Evolutionary conservation across 2,888 invertebrate species (phyloP), one percentile per base, ranked within the genome.

Genomic region (Thumatha senex): DNA sequence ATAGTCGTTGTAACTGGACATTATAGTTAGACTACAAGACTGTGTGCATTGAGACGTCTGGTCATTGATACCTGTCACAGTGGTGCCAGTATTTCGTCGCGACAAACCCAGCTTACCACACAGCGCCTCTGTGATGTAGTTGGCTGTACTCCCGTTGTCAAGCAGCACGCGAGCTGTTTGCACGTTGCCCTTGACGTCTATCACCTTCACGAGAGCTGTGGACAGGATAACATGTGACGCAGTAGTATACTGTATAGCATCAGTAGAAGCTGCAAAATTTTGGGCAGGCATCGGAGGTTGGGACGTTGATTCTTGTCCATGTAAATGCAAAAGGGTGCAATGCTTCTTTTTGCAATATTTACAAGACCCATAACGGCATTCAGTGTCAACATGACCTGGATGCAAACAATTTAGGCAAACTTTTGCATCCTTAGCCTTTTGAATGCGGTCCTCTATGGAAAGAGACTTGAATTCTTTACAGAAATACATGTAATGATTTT

Each of bases 161-260:
- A 52, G 29, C 2, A 55, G 41, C 2, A 45, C n/a, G 13, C 51
- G 36, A 12, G 53, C 61, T 14, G 38, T 36, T 44, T 52, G 43
- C 14, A 18, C 10, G 5, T 39, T 30, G 13, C 51, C 56, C 18
- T 43, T 33, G 33, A 15, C 34, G 46, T 57, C 53, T 29, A 29
- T 8, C 40, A 61, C 58, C 31, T 57, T 54, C 38, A 58, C 61
- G 36, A 63, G 13, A 24, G 60, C 57, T 63, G 63, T 62, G 58
- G 63, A 67, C 12, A 65, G 56, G 10, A 67, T 48, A 18, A 58
- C 40, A 40, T 36, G 31, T 10, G 41, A 13, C 33, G 41, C 8
- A 35, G 30, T 30, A 31, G 14, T 31, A 7, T 9, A 14, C 10
- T 30, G 41, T 2, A 48, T 49, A 51, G n/a, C 18, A 31, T 39